Conservation (phyloP, 2,888 invertebrate genomes). For the Amblyjoppa fuscipennis region DNA sequence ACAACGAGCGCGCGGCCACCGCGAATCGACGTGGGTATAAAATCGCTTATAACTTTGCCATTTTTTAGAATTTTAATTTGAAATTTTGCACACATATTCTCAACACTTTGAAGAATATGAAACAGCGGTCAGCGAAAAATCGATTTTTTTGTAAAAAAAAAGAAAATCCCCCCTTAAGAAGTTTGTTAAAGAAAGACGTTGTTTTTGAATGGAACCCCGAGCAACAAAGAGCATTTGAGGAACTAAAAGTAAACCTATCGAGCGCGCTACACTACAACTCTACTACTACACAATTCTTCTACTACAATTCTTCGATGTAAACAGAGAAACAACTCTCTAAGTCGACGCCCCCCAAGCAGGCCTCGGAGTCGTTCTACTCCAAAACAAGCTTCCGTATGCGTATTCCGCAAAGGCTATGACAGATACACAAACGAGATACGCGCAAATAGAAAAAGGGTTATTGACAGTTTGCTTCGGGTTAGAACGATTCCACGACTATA, state of each 20-base stretch:
- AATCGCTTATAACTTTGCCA: too few relatives aligned
- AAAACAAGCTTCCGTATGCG: slow-evolving; percentile 72
- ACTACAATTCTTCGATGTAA: slow-evolving; percentile 53
- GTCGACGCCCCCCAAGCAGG: slow-evolving; percentile 64
- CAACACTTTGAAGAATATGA: too few relatives aligned
- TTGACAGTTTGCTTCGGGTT: slow-evolving; percentile 68
- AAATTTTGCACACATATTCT: too few relatives aligned
- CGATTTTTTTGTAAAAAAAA: too few relatives aligned
- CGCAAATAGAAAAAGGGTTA: slow-evolving; percentile 70
- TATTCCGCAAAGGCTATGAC: slow-evolving; percentile 67
- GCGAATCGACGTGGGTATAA: too few relatives aligned
- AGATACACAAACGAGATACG: slow-evolving; percentile 59
- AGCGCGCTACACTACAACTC: too few relatives aligned
- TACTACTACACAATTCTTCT: too few relatives aligned
- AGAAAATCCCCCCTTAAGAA: too few relatives aligned
- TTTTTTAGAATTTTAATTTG: too few relatives aligned
- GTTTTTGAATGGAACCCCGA: slow-evolving; percentile 73
- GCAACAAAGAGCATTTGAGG: slow-evolving; percentile 70
- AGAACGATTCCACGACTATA: slow-evolving; percentile 68
- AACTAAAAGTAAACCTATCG: slow-evolving; percentile 66
- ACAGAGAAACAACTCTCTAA: slow-evolving; percentile 45
- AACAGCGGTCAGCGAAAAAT: too few relatives aligned
- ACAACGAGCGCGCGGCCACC: too few relatives aligned
- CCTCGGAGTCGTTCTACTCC: slow-evolving; percentile 70
- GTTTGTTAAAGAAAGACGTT: slow-evolving; percentile 71